Evolutionary conservation across 2,113 vertebrate genomes (phyloP), one percentile per base, ranked within the genome.

Genomic region (Brienomyrus longianalis): DNA sequence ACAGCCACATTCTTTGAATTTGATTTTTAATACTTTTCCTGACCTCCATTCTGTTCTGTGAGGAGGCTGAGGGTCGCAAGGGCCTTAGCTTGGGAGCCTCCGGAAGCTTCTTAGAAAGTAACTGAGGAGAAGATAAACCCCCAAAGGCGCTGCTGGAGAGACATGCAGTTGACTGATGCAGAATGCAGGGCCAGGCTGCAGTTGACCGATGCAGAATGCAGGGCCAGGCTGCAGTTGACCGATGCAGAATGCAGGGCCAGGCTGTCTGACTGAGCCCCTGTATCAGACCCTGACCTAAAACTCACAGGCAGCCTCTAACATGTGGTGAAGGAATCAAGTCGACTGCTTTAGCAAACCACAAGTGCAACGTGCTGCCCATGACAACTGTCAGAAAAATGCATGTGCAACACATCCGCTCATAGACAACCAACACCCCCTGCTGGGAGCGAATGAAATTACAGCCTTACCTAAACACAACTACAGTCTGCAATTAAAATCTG

Each of bases 351-450:
- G 48, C 3, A 15, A 84, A 19, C 9, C 66, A 45, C 70, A 31
- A 77, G 62, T n/a, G 7, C 56, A 1, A 7, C 9, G 47, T 23
- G 2, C n/a, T 6, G 9, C 19, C 70, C 15, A 48, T 83, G 6
- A 80, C 47, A 19, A 17, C 23, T 10, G 35, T 23, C 35, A 83
- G 2, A 54, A 31, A 56, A 84, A 47, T 5, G 47, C 8, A 51
- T 11, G 35, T 23, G 39, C 39, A 50, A 84, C 19, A 56, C 74
- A 7, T 85, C 19, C 1, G 9, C n/a, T 10, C n/a, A 51, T 11
- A 70, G 31, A 19, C n/a, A 21, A 52, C 90, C 88, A 91, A 62
- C 89, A 92, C 92, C 92, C 8, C 90, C 93, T 91, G 93, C 31
- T 50, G 54, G 5, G 50, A 66, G 23, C 0, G 1, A 43, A 59